A percentile compares a stretch with the other conserved stretches of the same genome.
These are phyloP conservation scores for Matsumyia berberina DNA, from an alignment of 2,888 invertebrate species.

Conservation along the genomic window DNA sequence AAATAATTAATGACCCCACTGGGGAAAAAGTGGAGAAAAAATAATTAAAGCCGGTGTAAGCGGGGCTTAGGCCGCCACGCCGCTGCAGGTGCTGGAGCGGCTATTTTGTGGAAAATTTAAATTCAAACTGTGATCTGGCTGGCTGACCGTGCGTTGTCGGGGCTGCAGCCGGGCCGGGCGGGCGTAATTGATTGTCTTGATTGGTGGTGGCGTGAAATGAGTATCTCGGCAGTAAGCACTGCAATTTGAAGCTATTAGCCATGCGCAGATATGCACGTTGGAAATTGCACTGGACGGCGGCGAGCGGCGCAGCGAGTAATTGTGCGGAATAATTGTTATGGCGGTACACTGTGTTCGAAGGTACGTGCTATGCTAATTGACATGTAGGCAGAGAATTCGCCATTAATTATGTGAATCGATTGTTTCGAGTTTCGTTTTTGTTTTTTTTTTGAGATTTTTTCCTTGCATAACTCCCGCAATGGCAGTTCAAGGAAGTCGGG, in stretches of 20 bases:
- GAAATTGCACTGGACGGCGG: conserved; percentile 29
- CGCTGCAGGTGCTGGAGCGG: conserved; percentile 32
- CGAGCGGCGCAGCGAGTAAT: conserved; percentile 1
- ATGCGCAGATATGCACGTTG: conserved; percentile 58
- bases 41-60: conserved; percentile 37
- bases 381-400: conserved; percentile 70
- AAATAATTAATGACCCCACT: conserved; percentile 57
- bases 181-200: conserved; percentile 70
- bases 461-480: conserved; percentile 52
- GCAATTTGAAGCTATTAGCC: conserved; percentile 72
- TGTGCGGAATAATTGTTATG: conserved; percentile 27
- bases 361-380: conserved; percentile 67
- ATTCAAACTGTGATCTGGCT: conserved; percentile 39
- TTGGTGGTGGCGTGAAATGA: conserved; percentile 65
- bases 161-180: conserved; percentile 33
- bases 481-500: conserved; percentile 65
- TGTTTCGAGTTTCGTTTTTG: conserved; percentile 51
- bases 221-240: conserved; percentile 56
- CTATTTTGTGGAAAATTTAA: conserved; percentile 39
- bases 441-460: conserved; percentile 45
- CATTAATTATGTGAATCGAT: conserved; percentile 75
- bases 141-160: conserved; percentile 2
- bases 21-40: conserved; percentile 25
- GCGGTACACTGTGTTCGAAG: conserved; percentile 3
- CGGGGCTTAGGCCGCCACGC: not conserved